A percentile compares a stretch with the other conserved stretches of the same genome.
These are phyloP conservation scores for Amazona guildingii DNA, from an alignment of 2,113 vertebrate species.

Conservation along the genomic window DNA sequence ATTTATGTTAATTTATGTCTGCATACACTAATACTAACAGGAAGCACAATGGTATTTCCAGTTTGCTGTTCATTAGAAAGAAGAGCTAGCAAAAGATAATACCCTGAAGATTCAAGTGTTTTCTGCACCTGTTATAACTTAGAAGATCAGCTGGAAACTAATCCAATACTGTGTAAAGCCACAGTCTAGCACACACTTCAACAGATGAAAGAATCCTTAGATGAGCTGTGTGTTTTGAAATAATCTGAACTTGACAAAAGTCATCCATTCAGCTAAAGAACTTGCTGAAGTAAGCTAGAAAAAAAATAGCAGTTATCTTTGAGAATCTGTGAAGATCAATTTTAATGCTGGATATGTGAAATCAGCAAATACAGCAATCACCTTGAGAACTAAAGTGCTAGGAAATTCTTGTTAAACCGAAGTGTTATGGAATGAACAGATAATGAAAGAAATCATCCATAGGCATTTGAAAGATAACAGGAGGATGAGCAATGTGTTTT, in stretches of 20 bases:
- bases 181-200: neutral
- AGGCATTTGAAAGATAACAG: neutral
- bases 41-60: neutral
- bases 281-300: neutral
- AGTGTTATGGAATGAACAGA: neutral
- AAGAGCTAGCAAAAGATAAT: neutral
- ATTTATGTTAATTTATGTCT: neutral
- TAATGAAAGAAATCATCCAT: neutral
- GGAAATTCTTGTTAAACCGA: neutral
- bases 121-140: neutral
- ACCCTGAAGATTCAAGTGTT: neutral
- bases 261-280: neutral
- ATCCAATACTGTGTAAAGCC: neutral
- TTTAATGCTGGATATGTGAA: neutral
- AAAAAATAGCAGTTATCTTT: neutral
- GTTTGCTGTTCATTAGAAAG: neutral
- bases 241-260: neutral
- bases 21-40: neutral
- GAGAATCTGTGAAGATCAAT: neutral
- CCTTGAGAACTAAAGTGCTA: neutral
- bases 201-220: neutral
- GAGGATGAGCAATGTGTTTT: neutral
- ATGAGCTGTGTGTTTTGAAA: neutral
- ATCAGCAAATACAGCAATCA: neutral
- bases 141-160: neutral